Evolutionary conservation across 1,140 invertebrate species (phyloP).

Genomic region (Nasonia longicornis): DNA sequence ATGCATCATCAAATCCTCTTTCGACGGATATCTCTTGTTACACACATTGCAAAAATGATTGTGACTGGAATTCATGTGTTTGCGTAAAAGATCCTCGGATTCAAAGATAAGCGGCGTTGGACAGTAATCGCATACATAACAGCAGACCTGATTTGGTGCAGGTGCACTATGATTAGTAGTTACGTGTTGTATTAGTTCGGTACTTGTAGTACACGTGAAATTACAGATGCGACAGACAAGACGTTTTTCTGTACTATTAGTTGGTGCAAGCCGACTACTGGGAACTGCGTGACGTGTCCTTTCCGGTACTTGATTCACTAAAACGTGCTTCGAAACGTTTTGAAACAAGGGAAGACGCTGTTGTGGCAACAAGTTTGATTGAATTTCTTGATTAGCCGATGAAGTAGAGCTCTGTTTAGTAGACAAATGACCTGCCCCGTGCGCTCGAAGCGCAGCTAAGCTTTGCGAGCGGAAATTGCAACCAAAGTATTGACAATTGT

Average conservation of each 20-base stretch:
- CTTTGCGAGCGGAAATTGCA: slow-evolving; percentile 4
- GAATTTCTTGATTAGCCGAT: neutral
- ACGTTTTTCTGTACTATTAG: neutral
- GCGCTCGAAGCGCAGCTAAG: neutral
- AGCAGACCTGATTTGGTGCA: slow-evolving; percentile 4
- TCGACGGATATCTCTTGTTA: slow-evolving; percentile 38
- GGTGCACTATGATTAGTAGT: neutral
- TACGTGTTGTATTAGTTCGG: slow-evolving; percentile 28
- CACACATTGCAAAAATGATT: slow-evolving; percentile 44
- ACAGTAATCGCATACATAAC: slow-evolving; percentile 47
- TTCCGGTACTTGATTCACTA: slow-evolving; percentile 32
- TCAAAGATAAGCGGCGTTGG: slow-evolving; percentile 32
- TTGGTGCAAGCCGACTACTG: neutral
- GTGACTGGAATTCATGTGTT: slow-evolving; percentile 45
- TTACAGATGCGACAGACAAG: slow-evolving; percentile 27
- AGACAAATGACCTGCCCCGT: slow-evolving; percentile 33
- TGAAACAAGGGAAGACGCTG: slow-evolving; percentile 11
- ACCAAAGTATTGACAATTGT: neutral
- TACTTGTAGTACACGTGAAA: neutral
- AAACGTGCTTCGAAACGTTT: slow-evolving; percentile 15
- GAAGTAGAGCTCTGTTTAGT: neutral
- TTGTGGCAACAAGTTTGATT: neutral
- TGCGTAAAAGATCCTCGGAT: slow-evolving; percentile 12
- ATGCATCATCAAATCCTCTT: slow-evolving; percentile 17
- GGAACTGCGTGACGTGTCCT: slow-evolving; percentile 22